phyloP scores from a whole-genome alignment of 2,888 invertebrate genomes.

The Cancer borealis region DNA sequence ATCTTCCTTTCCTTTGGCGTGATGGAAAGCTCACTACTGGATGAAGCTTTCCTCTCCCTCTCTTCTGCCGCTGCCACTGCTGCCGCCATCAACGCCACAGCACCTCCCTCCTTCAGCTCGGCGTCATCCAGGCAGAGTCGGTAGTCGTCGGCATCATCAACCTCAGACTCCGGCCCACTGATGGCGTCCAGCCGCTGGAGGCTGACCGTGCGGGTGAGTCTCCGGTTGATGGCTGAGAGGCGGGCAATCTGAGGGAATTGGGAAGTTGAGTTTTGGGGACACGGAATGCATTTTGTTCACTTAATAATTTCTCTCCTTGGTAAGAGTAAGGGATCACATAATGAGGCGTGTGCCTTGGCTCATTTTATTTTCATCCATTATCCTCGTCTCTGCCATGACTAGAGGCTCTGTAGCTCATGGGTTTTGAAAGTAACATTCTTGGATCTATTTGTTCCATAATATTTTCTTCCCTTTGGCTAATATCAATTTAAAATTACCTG shows the following conservation, averaged over 20 bases:
- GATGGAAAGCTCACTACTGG: neutral
- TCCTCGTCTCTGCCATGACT: too few relatives aligned
- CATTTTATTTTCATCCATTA: too few relatives aligned
- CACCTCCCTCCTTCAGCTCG: conserved; percentile 69
- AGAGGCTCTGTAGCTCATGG: too few relatives aligned
- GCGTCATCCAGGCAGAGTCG: conserved; percentile 68
- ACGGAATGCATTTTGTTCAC: neutral
- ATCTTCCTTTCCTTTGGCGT: conserved; percentile 50
- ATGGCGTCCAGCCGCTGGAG: conserved; percentile 70
- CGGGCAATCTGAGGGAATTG: conserved; percentile 69
- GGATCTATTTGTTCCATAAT: neutral
- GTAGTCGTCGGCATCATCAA: conserved; percentile 73
- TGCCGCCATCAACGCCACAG: conserved; percentile 31
- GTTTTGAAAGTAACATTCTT: too few relatives aligned
- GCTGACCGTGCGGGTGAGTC: conserved; percentile 72
- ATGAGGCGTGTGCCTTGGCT: too few relatives aligned
- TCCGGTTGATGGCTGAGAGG: conserved; percentile 74
- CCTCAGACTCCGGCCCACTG: conserved; percentile 74
- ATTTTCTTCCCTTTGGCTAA: neutral
- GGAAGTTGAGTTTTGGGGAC: neutral
- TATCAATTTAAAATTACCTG: neutral
- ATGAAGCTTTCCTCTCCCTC: conserved; percentile 6
- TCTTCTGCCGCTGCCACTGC: conserved; percentile 24
- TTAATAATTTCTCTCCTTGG: neutral
- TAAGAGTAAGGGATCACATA: too few relatives aligned